Base-by-base conservation (phyloP, 1,140 invertebrate species). In the Hycleus phaleratus region DNA sequence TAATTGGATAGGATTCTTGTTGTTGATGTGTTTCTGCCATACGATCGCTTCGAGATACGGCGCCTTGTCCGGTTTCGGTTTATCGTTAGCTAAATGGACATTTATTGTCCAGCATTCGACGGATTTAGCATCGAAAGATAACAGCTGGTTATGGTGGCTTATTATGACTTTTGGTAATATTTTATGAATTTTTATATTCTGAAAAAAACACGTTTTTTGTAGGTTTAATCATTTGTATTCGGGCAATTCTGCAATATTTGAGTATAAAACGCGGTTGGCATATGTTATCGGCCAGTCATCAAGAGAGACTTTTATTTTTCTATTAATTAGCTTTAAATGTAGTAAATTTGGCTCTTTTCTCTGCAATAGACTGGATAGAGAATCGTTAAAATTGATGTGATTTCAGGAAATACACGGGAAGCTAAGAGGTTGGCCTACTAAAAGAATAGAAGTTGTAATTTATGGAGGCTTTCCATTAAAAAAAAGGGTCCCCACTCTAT, bases 1-100 rank as follows among this genome's bases (percentile, higher is more conserved):
- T 77, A 95, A 95, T 75, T 96, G 93, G 93, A 90, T 96, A 71
- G 93, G 93, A 47, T 94, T 96, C 71, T 76, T 96, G 49, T 78
- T 94, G 64, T 77, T 93, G 51, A 89, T 94, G 82, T 95, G 93
- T 69, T 91, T 95, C 75, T 94, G 91, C 73, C 91, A 93, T 71
- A 95, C 92, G 40, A 90, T 95, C 69, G 93, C 93, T 45, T 92
- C 90, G 42, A 83, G 92, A 64, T 94, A 93, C 74, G 93, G 93
- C 45, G 93, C 93, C 4, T 73, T 96, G 12, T 89, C 93, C 55
- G 93, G 93, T 42, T 93, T 96, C 71, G 93, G 93, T 4, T 77
- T 96, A 5, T 95, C 91, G 7, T 79, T 95, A 60, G 90, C 91
- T 59, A 95, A 96, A 78, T 95, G 93, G 93, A 94, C 91, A 24